Conservation (phyloP, 2,888 invertebrate genomes). For the Bombyx huttoni region DNA sequence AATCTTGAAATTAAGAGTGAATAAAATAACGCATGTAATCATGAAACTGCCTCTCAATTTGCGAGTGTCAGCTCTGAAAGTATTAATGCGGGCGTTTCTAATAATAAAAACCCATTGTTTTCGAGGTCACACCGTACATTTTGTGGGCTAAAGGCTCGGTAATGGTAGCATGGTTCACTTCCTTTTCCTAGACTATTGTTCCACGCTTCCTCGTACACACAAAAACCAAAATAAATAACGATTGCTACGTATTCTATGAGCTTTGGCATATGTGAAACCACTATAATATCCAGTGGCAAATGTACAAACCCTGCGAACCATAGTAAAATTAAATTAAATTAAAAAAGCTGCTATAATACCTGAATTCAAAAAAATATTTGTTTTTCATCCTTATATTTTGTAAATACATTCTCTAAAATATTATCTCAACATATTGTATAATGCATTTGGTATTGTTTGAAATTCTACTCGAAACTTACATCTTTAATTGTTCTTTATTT, state of each 20-base stretch:
- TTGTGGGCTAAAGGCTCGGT: conserved; percentile 20
- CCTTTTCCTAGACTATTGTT: conserved; percentile 28
- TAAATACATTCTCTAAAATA: no score
- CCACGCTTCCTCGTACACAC: neutral
- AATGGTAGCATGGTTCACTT: conserved; percentile 31
- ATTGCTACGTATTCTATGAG: neutral
- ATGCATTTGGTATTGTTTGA: no score
- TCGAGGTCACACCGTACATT: conserved; percentile 28
- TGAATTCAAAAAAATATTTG: no score
- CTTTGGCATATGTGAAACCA: neutral
- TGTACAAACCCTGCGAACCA: no score
- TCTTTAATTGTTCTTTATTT: no score
- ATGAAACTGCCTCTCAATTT: neutral
- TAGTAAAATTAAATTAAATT: no score
- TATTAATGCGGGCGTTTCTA: neutral
- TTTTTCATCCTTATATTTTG: no score
- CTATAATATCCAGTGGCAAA: no score
- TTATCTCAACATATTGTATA: no score
- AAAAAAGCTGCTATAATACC: no score
- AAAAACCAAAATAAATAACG: neutral
- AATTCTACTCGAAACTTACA: no score
- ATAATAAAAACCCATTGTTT: conserved; percentile 12
- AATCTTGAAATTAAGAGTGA: no score
- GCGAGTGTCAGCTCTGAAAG: neutral
- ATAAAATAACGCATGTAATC: neutral